These are phyloP conservation scores for Danaus plexippus DNA, from an alignment of 1,140 invertebrate species.

Conservation along the genomic window DNA sequence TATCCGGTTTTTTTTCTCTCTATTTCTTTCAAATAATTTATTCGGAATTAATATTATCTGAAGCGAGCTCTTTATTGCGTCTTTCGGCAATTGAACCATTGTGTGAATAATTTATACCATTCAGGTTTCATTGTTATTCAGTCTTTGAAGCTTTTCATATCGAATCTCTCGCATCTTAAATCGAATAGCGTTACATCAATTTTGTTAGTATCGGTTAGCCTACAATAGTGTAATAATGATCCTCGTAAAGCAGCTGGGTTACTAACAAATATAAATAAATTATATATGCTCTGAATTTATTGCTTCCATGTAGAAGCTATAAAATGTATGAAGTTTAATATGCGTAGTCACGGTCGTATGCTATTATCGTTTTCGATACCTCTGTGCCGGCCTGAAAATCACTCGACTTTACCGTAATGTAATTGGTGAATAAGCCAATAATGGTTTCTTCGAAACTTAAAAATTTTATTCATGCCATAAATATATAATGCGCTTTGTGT, in stretches of 20 bases:
- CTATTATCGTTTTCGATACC: too few species aligned
- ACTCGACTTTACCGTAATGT: too few species aligned
- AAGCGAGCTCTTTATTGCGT: conserved; percentile 40
- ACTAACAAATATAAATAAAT: conserved; percentile 6
- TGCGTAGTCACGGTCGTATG: conserved; percentile 1
- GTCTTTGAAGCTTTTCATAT: conserved; percentile 8
- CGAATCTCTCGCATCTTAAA: conserved; percentile 1
- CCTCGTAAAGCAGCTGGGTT: conserved; percentile 4
- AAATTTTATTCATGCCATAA: too few species aligned
- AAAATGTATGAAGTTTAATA: conserved; percentile 3
- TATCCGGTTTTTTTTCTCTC: conserved; percentile 32
- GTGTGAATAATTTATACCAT: conserved; percentile 24
- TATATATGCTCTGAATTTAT: conserved; percentile 1
- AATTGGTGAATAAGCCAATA: too few species aligned
- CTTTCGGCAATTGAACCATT: conserved; percentile 31
- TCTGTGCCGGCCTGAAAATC: too few species aligned
- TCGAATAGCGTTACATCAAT: neutral
- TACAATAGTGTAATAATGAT: conserved; percentile 7
- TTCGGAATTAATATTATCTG: conserved; percentile 54
- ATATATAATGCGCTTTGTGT: too few species aligned
- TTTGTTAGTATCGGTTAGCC: conserved; percentile 4
- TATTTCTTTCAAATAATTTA: conserved; percentile 42
- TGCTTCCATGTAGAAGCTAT: conserved; percentile 2
- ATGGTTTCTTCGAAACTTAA: too few species aligned
- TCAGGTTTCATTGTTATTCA: conserved; percentile 22